These are phyloP conservation scores for Calameuta idolon DNA, from an alignment of 2,888 invertebrate genomes.

Conservation along the genomic window DNA sequence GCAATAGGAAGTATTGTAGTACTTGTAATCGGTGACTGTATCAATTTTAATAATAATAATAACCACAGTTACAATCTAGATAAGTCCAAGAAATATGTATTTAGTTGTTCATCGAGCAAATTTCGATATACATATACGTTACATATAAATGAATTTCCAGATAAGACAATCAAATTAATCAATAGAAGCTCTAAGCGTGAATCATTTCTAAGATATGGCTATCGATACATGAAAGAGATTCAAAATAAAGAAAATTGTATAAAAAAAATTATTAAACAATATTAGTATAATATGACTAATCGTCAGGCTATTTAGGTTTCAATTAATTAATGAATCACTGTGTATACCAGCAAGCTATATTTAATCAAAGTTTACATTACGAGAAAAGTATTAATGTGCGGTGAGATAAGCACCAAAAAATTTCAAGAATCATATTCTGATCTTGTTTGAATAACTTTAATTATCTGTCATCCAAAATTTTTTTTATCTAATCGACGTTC, in stretches of 20 bases:
- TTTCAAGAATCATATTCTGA: no score
- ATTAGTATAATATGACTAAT: neutral
- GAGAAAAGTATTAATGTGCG: neutral
- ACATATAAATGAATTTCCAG: neutral
- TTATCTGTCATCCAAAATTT: neutral
- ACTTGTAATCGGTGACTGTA: neutral
- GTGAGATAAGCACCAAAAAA: neutral
- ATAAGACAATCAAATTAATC: neutral
- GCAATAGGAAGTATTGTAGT: neutral
- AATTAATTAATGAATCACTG: neutral
- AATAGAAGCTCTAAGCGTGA: neutral
- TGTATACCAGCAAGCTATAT: neutral
- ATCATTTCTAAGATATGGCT: neutral
- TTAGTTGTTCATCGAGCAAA: neutral
- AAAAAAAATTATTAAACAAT: neutral
- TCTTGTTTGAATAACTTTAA: neutral
- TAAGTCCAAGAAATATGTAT: neutral
- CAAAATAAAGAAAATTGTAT: neutral
- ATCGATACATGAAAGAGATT: neutral
- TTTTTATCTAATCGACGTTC: neutral
- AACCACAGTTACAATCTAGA: neutral
- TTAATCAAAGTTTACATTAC: neutral
- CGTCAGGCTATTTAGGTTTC: neutral
- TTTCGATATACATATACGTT: neutral
- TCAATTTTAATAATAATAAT: neutral